phyloP scores from a whole-genome alignment of 2,888 invertebrate species.

The Tipula lateralis region DNA sequence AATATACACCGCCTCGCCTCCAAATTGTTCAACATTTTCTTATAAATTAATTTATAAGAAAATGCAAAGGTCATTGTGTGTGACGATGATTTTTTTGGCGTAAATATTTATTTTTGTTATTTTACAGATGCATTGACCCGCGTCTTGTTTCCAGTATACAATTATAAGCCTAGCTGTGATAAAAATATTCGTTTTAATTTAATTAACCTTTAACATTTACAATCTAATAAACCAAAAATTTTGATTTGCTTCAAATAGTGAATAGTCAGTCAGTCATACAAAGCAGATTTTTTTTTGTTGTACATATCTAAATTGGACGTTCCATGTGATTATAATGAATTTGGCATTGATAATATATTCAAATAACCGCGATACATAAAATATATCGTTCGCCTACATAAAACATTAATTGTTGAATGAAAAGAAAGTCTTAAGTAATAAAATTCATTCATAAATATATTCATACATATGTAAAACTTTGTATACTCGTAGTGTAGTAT shows the following conservation, averaged over 20 bases:
- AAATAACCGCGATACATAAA: not conserved
- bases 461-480: not conserved
- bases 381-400: not conserved
- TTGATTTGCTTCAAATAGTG: not conserved
- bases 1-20: no score
- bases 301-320: not conserved
- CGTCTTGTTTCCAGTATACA: no score
- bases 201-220: not conserved
- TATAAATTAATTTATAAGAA: no score
- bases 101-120: no score
- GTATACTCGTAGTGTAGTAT: not conserved
- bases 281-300: not conserved
- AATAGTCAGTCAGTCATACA: not conserved
- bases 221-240: not conserved
- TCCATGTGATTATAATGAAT: not conserved
- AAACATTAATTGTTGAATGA: not conserved
- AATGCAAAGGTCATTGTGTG: no score
- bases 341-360: not conserved
- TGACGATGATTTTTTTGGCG: no score
- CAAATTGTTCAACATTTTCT: no score
- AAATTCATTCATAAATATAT: constrained; percentile 14
- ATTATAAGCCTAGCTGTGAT: no score
- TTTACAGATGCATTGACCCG: no score
- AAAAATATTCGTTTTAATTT: not conserved
- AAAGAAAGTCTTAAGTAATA: not conserved